Percentiles rank a stretch among this genome's conserved stretches.
These are phyloP conservation scores for Lepidonotus clava DNA, from an alignment of 2,888 invertebrate species.

Conservation along the genomic window DNA sequence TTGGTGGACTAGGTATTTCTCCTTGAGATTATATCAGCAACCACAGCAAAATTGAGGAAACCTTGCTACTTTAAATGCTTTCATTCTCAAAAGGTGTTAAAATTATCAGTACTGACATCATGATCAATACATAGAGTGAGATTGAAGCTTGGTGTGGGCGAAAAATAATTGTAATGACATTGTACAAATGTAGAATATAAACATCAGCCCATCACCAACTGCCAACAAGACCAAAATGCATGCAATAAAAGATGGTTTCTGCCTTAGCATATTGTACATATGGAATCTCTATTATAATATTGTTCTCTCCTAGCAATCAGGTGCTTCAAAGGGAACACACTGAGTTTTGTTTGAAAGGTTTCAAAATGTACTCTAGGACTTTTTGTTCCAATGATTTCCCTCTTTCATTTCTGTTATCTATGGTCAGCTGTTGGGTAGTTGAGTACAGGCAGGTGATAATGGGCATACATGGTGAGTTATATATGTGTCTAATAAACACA, in stretches of 20 bases:
- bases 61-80: too few relatives aligned
- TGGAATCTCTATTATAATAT: too few relatives aligned
- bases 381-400: too few relatives aligned
- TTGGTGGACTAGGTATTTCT: too few relatives aligned
- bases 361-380: too few relatives aligned
- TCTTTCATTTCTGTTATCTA: not conserved
- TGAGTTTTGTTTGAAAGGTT: too few relatives aligned
- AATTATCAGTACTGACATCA: too few relatives aligned
- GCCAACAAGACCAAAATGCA: not conserved
- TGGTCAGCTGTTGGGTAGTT: not conserved
- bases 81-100: too few relatives aligned
- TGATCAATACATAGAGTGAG: not conserved
- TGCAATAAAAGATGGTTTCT: not conserved
- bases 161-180: slow-evolving; percentile 5
- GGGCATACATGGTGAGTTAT: not conserved
- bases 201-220: slow-evolving; percentile 14
- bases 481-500: not conserved
- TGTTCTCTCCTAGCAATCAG: too few relatives aligned
- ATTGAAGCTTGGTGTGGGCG: slow-evolving; percentile 25
- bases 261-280: not conserved
- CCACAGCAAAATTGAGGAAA: too few relatives aligned
- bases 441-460: slow-evolving; percentile 26
- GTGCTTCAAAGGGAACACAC: too few relatives aligned
- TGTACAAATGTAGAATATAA: not conserved
- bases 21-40: too few relatives aligned